A percentile compares a stretch with the other conserved stretches of the same genome.
Evolutionary conservation across 1,140 invertebrate species (phyloP).

Genomic region (Brachionus rotundiformis): DNA sequence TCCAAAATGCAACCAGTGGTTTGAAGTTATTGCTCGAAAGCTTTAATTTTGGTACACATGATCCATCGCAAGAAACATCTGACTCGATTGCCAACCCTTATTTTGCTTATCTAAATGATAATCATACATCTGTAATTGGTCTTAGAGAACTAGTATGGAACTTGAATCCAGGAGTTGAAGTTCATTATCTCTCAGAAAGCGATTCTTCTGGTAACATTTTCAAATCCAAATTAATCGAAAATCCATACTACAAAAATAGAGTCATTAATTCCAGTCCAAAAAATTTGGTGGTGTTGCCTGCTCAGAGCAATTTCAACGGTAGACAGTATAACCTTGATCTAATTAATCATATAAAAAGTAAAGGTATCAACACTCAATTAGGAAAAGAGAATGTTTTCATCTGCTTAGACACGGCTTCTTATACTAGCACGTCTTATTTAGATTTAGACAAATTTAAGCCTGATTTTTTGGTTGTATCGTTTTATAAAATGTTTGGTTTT

Average conservation of each 20-base stretch:
- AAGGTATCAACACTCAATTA: constrained; percentile 64
- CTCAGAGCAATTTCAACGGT: constrained; percentile 91
- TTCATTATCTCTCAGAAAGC: background rate
- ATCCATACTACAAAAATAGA: background rate
- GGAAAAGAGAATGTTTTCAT: constrained; percentile 71
- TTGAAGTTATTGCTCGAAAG: constrained; percentile 80
- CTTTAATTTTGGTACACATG: constrained; percentile 70
- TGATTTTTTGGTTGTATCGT: constrained; percentile 87
- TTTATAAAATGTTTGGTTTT: constrained; percentile 97
- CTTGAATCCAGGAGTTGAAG: background rate
- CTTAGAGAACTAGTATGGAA: constrained; percentile 72
- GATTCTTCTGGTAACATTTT: background rate
- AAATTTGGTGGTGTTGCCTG: constrained; percentile 81
- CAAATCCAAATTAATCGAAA: background rate
- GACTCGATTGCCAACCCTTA: background rate
- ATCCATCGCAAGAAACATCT: constrained; percentile 4
- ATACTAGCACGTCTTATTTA: constrained; percentile 75
- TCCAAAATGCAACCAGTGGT: constrained; percentile 80
- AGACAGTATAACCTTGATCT: constrained; percentile 79
- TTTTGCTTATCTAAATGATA: constrained; percentile 80
- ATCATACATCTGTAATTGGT: constrained; percentile 90
- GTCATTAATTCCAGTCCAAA: background rate
- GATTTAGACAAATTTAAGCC: constrained; percentile 74
- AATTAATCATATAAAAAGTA: constrained; percentile 71
- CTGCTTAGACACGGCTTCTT: constrained; percentile 81